A percentile compares a stretch with the other conserved stretches of the same genome.
Conservation (phyloP, 1,140 invertebrate genomes). For the Bathynomus jamesi region DNA sequence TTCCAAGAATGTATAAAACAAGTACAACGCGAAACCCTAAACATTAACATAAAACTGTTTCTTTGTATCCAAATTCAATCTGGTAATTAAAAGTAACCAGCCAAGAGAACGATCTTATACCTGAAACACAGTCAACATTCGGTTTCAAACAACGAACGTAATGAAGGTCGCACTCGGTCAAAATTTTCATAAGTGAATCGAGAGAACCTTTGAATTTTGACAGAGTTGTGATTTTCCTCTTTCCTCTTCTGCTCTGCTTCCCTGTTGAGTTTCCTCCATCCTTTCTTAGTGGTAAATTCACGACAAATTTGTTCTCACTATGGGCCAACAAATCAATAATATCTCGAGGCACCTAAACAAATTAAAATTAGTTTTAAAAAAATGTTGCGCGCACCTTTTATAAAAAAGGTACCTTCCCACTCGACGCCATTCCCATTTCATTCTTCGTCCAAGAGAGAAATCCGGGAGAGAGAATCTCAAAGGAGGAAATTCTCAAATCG, state of each 20-base stretch:
- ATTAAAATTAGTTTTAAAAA: too few relatives aligned
- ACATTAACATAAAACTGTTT: too few relatives aligned
- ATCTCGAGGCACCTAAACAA: slow-evolving; percentile 16
- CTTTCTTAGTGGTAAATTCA: too few relatives aligned
- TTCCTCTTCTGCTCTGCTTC: slow-evolving; percentile 4
- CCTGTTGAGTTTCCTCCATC: background rate
- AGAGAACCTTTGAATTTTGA: slow-evolving; percentile 34
- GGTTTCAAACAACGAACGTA: slow-evolving; percentile 35
- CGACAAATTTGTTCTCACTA: too few relatives aligned
- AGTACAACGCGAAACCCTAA: background rate
- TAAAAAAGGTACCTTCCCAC: too few relatives aligned
- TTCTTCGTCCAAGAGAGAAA: too few relatives aligned
- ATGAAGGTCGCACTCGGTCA: slow-evolving; percentile 28
- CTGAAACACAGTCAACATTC: slow-evolving; percentile 12
- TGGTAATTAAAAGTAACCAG: too few relatives aligned
- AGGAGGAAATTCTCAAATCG: too few relatives aligned
- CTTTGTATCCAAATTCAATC: background rate
- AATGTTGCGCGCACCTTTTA: too few relatives aligned
- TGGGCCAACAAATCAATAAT: slow-evolving; percentile 8
- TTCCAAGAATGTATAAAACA: background rate
- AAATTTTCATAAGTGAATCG: slow-evolving; percentile 25
- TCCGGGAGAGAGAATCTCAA: too few relatives aligned
- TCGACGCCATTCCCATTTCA: too few relatives aligned
- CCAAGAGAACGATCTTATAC: background rate
- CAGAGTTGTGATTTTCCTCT: slow-evolving; percentile 32